A percentile compares a stretch with the other conserved stretches of the same genome.
Conservation (phyloP, 1,140 invertebrate species). For the Sarcophaga peregrina region DNA sequence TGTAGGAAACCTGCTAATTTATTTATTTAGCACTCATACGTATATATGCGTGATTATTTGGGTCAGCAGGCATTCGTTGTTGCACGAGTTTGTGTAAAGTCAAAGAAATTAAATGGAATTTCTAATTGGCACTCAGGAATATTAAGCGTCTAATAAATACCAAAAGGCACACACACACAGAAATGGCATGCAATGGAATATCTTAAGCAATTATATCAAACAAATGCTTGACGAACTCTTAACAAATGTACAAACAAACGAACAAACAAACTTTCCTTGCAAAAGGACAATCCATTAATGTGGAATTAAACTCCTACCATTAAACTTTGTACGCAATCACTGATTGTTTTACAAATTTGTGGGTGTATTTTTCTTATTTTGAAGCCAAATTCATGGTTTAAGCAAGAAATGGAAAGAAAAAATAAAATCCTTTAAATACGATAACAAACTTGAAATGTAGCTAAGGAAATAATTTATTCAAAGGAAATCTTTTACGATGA, state of each 20-base stretch:
- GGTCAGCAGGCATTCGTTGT: no score
- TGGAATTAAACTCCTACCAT: not conserved
- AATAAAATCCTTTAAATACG: not conserved
- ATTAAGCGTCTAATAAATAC: not conserved
- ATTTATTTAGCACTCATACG: no score
- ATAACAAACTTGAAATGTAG: not conserved
- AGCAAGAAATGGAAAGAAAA: not conserved
- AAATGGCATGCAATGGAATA: not conserved
- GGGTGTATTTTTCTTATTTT: not conserved
- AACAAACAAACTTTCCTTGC: no score
- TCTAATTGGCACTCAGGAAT: no score
- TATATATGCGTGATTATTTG: no score
- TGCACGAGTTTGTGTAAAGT: no score
- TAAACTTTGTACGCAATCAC: conserved; percentile 18
- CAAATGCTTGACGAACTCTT: not conserved
- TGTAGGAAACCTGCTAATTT: no score
- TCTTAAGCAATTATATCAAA: conserved; percentile 18
- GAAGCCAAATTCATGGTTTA: not conserved
- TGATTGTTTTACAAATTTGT: conserved; percentile 18
- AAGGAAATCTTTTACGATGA: not conserved
- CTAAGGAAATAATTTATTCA: not conserved
- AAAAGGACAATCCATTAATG: conserved; percentile 20
- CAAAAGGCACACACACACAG: not conserved
- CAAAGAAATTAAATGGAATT: no score
- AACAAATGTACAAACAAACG: not conserved